These are phyloP conservation scores for Coluber constrictor DNA, from an alignment of 2,797 vertebrate genomes.

Conservation along the genomic window DNA sequence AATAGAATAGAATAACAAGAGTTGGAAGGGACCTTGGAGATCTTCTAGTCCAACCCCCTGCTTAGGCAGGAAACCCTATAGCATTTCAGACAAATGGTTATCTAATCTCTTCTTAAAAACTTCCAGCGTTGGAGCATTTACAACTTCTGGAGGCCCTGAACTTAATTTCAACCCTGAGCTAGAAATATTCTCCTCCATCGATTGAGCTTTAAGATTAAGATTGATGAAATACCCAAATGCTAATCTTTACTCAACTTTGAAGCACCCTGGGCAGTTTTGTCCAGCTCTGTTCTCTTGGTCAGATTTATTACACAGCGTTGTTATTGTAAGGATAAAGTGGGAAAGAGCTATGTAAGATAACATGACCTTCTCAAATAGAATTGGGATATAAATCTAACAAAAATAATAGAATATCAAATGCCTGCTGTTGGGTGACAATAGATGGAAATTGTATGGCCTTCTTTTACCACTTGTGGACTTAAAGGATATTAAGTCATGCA, in stretches of 20 bases:
- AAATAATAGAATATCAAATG: neutral
- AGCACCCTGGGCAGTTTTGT: neutral
- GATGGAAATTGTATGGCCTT: neutral
- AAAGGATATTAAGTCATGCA: neutral
- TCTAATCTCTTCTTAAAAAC: too few relatives aligned
- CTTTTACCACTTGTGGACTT: neutral
- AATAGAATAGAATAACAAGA: too few relatives aligned
- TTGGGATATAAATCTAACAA: neutral
- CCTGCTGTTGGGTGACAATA: neutral
- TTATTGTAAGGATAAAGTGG: neutral
- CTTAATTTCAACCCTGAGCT: neutral
- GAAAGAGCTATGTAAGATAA: neutral
- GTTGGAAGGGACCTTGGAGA: too few relatives aligned
- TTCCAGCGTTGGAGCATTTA: too few relatives aligned
- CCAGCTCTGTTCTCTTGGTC: neutral
- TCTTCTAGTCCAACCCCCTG: too few relatives aligned
- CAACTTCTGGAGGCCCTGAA: too few relatives aligned
- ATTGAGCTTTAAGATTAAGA: neutral
- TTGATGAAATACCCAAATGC: neutral
- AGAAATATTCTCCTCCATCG: neutral
- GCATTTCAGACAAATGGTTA: too few relatives aligned
- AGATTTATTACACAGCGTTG: neutral
- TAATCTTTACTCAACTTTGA: neutral
- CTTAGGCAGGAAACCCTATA: too few relatives aligned
- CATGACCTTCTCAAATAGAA: neutral